phyloP scores from a whole-genome alignment of 92 coral and sea anemone species.

The Parazoanthus atlanticus region DNA sequence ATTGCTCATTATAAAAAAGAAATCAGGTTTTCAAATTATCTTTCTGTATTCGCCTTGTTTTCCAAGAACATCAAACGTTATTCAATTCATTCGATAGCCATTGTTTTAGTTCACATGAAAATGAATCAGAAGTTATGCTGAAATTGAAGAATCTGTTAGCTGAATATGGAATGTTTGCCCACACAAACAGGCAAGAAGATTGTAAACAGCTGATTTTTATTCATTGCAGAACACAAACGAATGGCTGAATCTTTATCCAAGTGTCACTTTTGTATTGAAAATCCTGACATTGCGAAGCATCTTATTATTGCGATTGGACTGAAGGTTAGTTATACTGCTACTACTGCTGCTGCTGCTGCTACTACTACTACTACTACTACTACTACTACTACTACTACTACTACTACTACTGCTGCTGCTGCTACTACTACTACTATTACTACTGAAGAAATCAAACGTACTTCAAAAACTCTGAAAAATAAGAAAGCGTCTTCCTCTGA shows the following conservation, averaged over 20 bases:
- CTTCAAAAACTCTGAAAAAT: no score
- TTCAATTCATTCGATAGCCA: neutral
- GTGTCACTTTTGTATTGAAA: constrained; percentile 95
- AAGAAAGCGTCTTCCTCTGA: no score
- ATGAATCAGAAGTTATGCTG: neutral
- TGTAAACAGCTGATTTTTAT: neutral
- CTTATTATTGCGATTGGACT: constrained; percentile 96
- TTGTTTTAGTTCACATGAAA: neutral
- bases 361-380: no score
- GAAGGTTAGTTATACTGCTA: constrained; percentile 60
- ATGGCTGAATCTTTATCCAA: constrained; percentile 87
- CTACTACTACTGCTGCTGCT: no score
- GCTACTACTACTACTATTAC: no score
- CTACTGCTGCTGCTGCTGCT: neutral
- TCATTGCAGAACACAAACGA: constrained; percentile 76
- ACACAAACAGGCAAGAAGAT: neutral
- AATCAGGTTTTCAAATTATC: no score
- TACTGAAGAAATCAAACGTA: no score
- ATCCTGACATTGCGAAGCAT: constrained; percentile 90
- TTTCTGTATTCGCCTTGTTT: neutral
- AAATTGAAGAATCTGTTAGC: no score
- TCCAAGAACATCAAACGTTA: neutral
- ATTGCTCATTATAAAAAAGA: no score
- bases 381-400: no score
- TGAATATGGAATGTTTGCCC: neutral